Conservation (phyloP, 1,140 invertebrate genomes). For the Orchesella cincta region DNA sequence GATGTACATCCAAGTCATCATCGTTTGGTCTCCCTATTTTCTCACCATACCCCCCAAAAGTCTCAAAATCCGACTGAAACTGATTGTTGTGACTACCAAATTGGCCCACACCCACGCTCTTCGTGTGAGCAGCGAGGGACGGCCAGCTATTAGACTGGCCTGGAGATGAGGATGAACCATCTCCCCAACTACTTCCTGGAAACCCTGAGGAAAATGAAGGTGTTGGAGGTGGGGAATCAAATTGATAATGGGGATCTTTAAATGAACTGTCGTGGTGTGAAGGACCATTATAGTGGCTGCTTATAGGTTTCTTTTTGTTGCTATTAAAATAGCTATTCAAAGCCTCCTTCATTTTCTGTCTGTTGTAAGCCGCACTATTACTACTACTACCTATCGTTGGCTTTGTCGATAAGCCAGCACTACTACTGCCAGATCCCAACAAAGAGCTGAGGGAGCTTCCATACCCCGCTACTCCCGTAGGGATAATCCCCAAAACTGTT, state of each 20-base stretch:
- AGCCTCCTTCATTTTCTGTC: background rate
- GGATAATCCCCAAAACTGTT: background rate
- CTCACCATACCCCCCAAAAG: background rate
- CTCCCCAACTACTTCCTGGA: too few species aligned
- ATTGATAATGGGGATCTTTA: background rate
- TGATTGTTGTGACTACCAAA: too few species aligned
- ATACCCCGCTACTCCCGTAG: background rate
- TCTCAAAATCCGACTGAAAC: background rate
- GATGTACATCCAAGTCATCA: background rate
- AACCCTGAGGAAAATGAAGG: background rate
- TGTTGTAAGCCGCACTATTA: background rate
- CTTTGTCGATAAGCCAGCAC: background rate
- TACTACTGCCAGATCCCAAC: conserved; percentile 3
- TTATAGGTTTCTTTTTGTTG: background rate
- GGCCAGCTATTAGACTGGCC: too few species aligned
- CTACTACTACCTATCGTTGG: background rate
- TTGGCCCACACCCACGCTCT: too few species aligned
- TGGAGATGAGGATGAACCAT: too few species aligned
- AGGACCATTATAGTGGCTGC: background rate
- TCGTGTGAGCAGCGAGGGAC: too few species aligned
- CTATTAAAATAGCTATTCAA: background rate
- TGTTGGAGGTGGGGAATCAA: background rate
- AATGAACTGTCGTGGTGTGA: background rate
- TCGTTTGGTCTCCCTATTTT: background rate
- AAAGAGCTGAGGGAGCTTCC: background rate